Conservation (phyloP, 2,113 vertebrate species). For the Oplegnathus fasciatus region DNA sequence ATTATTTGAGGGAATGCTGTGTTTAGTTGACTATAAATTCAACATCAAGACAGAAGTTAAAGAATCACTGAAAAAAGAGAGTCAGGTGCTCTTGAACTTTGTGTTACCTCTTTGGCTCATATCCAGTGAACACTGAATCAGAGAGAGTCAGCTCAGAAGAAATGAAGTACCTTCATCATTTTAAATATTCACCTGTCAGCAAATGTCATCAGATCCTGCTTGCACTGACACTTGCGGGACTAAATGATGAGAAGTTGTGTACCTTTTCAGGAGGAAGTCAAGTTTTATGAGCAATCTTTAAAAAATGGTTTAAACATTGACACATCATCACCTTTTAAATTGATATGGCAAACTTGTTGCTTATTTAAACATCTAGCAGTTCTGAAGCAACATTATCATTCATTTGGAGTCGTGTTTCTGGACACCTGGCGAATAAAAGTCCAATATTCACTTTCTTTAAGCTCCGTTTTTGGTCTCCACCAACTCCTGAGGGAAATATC, state of each 20-base stretch:
- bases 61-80: not conserved
- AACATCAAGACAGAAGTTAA: not conserved
- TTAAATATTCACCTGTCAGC: not conserved
- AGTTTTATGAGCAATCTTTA: not conserved
- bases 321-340: not conserved
- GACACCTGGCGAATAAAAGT: too few relatives aligned
- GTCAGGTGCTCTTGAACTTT: not conserved
- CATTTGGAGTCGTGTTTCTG: not conserved
- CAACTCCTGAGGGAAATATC: not conserved
- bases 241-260: not conserved
- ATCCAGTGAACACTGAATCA: not conserved
- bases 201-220: slow-evolving; percentile 30
- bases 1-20: not conserved
- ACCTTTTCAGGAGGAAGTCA: not conserved
- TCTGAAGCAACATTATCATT: not conserved
- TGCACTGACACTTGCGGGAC: slow-evolving; percentile 6
- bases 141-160: not conserved
- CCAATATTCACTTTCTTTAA: not conserved
- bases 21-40: not conserved
- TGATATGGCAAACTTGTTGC: too few relatives aligned
- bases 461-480: not conserved
- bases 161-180: not conserved
- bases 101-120: not conserved
- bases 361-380: not conserved
- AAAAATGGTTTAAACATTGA: not conserved